phyloP scores from a whole-genome alignment of 2,888 invertebrate species.

The Tortrix viridana region DNA sequence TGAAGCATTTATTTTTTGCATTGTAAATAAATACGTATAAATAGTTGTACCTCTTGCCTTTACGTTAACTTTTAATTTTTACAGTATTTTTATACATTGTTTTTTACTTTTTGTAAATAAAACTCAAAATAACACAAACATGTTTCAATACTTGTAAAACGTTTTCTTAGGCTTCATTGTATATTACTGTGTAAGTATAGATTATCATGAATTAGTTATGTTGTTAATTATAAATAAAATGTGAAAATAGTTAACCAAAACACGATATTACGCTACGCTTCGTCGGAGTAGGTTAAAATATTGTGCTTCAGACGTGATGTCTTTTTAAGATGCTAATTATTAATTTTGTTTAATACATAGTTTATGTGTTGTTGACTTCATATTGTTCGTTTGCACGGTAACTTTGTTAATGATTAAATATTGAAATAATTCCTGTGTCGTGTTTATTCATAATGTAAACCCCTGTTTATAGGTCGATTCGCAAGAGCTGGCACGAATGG shows the following conservation, averaged over 20 bases:
- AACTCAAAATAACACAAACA: slow-evolving; percentile 30
- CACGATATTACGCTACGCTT: slow-evolving; percentile 46
- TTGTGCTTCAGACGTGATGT: slow-evolving; percentile 55
- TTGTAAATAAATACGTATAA: slow-evolving; percentile 37
- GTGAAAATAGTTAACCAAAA: slow-evolving; percentile 67
- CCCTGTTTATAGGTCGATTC: neutral
- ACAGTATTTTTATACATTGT: slow-evolving; percentile 35
- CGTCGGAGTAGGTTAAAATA: slow-evolving; percentile 38
- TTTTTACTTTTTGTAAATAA: slow-evolving; percentile 35
- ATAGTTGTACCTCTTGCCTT: slow-evolving; percentile 33
- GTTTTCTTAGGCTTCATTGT: slow-evolving; percentile 14
- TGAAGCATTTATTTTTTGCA: slow-evolving; percentile 40
- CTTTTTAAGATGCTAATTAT: slow-evolving; percentile 59
- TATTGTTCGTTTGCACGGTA: slow-evolving; percentile 75
- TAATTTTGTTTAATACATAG: slow-evolving; percentile 77
- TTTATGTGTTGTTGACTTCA: slow-evolving; percentile 77
- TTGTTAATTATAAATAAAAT: slow-evolving; percentile 41
- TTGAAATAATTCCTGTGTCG: slow-evolving; percentile 52
- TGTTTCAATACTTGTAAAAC: slow-evolving; percentile 13
- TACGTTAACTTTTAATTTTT: slow-evolving; percentile 19
- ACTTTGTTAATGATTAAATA: slow-evolving; percentile 73
- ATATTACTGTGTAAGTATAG: slow-evolving; percentile 18
- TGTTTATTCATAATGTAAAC: slow-evolving; percentile 28
- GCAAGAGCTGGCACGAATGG: too few relatives aligned
- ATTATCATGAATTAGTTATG: slow-evolving; percentile 16